Percentiles rank a stretch among this genome's conserved stretches.
These are phyloP conservation scores for Enteromius trimaculatus DNA, from an alignment of 2,797 vertebrate species.

Conservation along the genomic window DNA sequence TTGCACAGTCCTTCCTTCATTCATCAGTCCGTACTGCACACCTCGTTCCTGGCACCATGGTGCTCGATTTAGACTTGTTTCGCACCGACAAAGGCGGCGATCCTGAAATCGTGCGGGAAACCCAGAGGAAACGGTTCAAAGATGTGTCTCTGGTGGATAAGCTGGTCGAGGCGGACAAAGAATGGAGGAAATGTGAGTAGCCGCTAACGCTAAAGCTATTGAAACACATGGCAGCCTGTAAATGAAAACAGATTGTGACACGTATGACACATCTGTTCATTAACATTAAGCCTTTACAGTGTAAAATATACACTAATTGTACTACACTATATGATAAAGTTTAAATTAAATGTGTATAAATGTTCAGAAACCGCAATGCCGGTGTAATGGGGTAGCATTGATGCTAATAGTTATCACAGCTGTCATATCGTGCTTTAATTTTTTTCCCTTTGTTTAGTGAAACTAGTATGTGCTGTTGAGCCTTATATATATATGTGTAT, in stretches of 20 bases:
- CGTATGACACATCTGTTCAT: neutral
- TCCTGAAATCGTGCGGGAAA: slow-evolving; percentile 85
- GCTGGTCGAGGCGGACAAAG: slow-evolving; percentile 85
- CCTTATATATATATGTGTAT: neutral
- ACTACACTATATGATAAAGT: neutral
- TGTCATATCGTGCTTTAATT: neutral
- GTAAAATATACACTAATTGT: neutral
- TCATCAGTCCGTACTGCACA: slow-evolving; percentile 48
- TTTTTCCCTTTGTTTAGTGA: neutral
- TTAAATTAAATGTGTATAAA: neutral
- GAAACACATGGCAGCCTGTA: slow-evolving; percentile 20
- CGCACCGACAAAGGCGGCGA: slow-evolving; percentile 94
- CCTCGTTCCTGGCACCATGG: slow-evolving; percentile 77
- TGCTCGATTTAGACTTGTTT: slow-evolving; percentile 92
- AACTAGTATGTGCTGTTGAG: neutral
- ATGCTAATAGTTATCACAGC: neutral
- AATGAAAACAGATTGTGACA: slow-evolving; percentile 1
- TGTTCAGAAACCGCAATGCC: neutral
- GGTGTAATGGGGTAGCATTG: slow-evolving; percentile 1
- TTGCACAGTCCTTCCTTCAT: neutral
- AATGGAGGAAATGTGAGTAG: slow-evolving; percentile 93
- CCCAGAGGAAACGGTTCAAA: slow-evolving; percentile 91
- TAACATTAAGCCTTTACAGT: too few relatives aligned
- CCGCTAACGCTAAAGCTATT: slow-evolving; percentile 36
- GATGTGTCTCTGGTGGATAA: slow-evolving; percentile 91